phyloP scores from a whole-genome alignment of 1,140 invertebrate genomes.

The Drosophila micromelanica region DNA sequence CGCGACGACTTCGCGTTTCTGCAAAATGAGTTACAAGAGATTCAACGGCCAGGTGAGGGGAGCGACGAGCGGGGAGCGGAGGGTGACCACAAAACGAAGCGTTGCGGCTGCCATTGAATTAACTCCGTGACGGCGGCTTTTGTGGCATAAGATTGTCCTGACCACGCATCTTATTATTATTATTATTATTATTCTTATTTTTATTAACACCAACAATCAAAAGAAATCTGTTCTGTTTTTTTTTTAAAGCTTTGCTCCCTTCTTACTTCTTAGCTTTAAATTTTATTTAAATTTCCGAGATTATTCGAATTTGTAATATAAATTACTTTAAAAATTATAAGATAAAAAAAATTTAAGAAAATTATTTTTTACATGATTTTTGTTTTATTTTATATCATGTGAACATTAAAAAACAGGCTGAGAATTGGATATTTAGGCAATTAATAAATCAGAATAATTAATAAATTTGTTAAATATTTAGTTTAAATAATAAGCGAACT shows the following conservation, averaged over 20 bases:
- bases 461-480: too few relatives aligned
- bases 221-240: neutral
- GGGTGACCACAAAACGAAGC: slow-evolving; percentile 38
- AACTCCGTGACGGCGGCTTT: slow-evolving; percentile 10
- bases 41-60: neutral
- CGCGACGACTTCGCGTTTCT: slow-evolving; percentile 1
- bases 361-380: too few relatives aligned
- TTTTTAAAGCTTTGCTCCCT: neutral
- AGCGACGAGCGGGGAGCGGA: too few relatives aligned
- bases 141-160: slow-evolving; percentile 29
- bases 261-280: neutral
- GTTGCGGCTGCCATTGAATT: slow-evolving; percentile 41
- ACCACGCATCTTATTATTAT: slow-evolving; percentile 46
- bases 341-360: too few relatives aligned
- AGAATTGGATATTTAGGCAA: too few relatives aligned
- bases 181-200: slow-evolving; percentile 9
- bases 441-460: too few relatives aligned
- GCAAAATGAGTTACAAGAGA: slow-evolving; percentile 12
- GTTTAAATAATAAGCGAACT: too few relatives aligned
- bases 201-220: slow-evolving; percentile 1
- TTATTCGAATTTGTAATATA: too few relatives aligned
- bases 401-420: too few relatives aligned
- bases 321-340: too few relatives aligned
- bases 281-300: too few relatives aligned
- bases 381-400: too few relatives aligned